Evolutionary conservation across 2,797 vertebrate species (phyloP).

Genomic region (Petrocephalus sullivani): DNA sequence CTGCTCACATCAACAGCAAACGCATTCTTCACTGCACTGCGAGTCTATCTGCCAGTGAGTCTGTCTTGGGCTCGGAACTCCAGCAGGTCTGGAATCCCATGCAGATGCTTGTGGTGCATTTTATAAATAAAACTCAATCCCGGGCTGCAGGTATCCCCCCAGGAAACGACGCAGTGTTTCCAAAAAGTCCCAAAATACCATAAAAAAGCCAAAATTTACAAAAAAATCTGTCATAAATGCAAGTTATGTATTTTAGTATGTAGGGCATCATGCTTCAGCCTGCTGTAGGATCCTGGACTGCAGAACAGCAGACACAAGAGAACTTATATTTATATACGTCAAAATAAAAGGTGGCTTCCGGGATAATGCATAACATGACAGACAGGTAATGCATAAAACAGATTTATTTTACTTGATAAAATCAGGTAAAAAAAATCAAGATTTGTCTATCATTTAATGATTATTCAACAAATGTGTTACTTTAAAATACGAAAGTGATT

Average conservation of each 20-base stretch:
- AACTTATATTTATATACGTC: neutral
- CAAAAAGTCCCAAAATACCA: neutral
- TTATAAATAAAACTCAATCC: neutral
- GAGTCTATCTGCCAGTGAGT: neutral
- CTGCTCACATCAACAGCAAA: neutral
- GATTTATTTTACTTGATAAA: neutral
- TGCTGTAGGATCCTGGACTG: neutral
- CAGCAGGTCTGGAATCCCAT: neutral
- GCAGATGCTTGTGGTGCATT: too few relatives aligned
- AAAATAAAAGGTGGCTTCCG: neutral
- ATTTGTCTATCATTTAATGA: neutral
- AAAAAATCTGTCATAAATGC: neutral
- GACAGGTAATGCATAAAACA: neutral
- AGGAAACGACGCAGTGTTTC: neutral
- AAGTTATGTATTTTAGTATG: neutral
- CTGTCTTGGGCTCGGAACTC: neutral
- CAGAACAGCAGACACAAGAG: neutral
- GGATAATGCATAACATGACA: neutral
- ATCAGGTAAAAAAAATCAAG: neutral
- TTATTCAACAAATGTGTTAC: neutral
- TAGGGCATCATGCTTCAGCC: neutral
- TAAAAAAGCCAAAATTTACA: neutral
- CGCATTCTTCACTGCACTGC: neutral
- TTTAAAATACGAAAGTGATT: neutral
- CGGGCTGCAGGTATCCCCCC: neutral